Percentiles rank a stretch among this genome's conserved stretches.
These are phyloP conservation scores for Sympetrum striolatum DNA, from an alignment of 2,888 invertebrate species.

Conservation along the genomic window DNA sequence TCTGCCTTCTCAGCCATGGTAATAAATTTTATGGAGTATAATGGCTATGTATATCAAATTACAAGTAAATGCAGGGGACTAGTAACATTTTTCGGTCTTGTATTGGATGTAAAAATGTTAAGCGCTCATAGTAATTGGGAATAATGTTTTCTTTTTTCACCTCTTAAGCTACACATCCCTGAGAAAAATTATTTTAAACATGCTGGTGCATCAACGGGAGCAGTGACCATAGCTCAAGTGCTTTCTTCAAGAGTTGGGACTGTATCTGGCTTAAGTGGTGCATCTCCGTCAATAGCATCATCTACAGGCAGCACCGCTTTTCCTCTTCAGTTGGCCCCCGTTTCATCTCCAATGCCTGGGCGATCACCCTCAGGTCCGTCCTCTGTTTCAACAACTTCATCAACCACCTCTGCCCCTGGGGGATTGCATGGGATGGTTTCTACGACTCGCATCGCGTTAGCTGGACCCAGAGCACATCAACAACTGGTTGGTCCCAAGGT, in stretches of 20 bases:
- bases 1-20: no score
- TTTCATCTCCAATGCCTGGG: constrained; percentile 15
- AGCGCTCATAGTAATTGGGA: no score
- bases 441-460: constrained; percentile 14
- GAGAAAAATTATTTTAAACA: constrained; percentile 48
- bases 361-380: constrained; percentile 27
- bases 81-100: no score
- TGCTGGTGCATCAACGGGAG: constrained; percentile 39
- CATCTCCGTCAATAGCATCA: not conserved
- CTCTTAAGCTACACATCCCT: constrained; percentile 45
- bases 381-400: constrained; percentile 17
- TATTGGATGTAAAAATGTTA: no score
- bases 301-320: not conserved
- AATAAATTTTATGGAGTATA: no score
- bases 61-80: no score
- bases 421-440: constrained; percentile 41
- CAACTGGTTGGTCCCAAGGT: constrained; percentile 36
- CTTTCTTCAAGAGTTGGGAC: constrained; percentile 46
- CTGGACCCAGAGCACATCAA: constrained; percentile 4
- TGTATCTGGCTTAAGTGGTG: not conserved
- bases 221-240: constrained; percentile 48
- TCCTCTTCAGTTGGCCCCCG: constrained; percentile 7
- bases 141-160: not conserved
- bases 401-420: constrained; percentile 35
- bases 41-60: no score